Base-by-base conservation (phyloP, 2,888 invertebrate species). In the Ormyrus nitidulus region DNA sequence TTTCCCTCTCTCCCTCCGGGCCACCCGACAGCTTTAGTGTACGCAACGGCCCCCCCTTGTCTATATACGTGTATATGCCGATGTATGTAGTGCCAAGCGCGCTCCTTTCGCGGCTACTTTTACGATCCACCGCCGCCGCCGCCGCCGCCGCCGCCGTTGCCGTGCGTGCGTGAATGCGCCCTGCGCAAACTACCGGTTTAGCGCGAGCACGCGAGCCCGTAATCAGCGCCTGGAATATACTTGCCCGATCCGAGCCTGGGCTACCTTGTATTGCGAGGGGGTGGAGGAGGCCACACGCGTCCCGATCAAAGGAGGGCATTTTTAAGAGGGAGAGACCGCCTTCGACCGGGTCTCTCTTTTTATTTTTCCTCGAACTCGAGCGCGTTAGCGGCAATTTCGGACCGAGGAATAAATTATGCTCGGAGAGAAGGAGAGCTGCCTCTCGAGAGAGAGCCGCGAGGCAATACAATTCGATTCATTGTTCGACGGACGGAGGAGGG, bases 101-200 rank as follows among this genome's bases (percentile, higher is more conserved):
- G 69, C 46, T 6, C 44, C 10, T 71, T n/a, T 34, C 34, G 34
- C 8, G 49, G 44, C 19, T 44, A 59, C 10, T 69, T 70, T 58
- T 62, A 54, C 56, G 62, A 49, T 56, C 66, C 53, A 34, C 34
- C 59, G 9, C 64, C n/a, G 46, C 19, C 49, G 19, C 54, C n/a
- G 46, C 19, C 49, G 19, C 54, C 34, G 11, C 48, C 34, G 13
- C 69, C 48, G 51, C 13, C 61, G 56, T 64, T 34, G 34, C 11
- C 13, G 53, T 13, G 49, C 34, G n/a, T 62, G 46, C 10, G 13
- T n/a, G 62, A 62, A 68, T 61, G 70, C 69, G 53, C 69, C 56
- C 56, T 49, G 69, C 34, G 34, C 54, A 71, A 79, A 79, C 59
- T 79, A 75, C 75, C 71, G 75, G 75, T 79, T 75, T 53, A 51